Evolutionary conservation across 2,888 invertebrate genomes (phyloP).

Genomic region (Myopa testacea): DNA sequence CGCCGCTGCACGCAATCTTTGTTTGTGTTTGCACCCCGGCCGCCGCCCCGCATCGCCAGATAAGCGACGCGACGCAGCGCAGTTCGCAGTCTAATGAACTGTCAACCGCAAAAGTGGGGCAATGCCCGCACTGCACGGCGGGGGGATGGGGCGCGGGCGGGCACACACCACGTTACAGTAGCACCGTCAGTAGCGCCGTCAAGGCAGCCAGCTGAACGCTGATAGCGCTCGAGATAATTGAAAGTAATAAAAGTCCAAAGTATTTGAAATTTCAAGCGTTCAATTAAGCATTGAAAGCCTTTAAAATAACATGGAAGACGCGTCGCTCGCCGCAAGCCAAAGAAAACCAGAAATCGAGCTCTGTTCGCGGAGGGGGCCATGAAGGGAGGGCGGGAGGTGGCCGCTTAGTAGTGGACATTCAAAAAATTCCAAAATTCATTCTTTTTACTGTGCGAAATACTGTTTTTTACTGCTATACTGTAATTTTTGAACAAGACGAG

Average conservation of each 20-base stretch:
- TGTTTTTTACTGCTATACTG: too few species aligned
- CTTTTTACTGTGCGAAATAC: too few species aligned
- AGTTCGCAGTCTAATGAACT: conserved; percentile 35
- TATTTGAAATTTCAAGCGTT: neutral
- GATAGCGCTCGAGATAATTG: conserved; percentile 11
- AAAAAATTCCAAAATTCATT: too few species aligned
- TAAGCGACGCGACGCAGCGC: neutral
- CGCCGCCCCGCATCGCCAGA: neutral
- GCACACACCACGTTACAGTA: neutral
- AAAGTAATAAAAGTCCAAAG: neutral
- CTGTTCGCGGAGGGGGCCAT: too few species aligned
- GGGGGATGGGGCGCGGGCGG: neutral
- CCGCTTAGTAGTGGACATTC: too few species aligned
- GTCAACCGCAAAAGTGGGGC: conserved; percentile 45
- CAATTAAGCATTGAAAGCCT: neutral
- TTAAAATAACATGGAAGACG: neutral
- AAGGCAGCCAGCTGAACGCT: neutral
- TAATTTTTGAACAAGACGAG: too few species aligned
- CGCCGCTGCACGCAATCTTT: neutral
- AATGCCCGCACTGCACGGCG: conserved; percentile 42
- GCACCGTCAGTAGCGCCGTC: too few species aligned
- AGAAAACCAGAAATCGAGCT: too few species aligned
- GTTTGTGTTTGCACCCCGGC: neutral
- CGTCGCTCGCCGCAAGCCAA: neutral
- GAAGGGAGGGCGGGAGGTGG: too few species aligned